Percentiles rank a stretch among this genome's conserved stretches.
These are phyloP conservation scores for Gastrophysa polygoni DNA, from an alignment of 2,888 invertebrate species.

Conservation along the genomic window DNA sequence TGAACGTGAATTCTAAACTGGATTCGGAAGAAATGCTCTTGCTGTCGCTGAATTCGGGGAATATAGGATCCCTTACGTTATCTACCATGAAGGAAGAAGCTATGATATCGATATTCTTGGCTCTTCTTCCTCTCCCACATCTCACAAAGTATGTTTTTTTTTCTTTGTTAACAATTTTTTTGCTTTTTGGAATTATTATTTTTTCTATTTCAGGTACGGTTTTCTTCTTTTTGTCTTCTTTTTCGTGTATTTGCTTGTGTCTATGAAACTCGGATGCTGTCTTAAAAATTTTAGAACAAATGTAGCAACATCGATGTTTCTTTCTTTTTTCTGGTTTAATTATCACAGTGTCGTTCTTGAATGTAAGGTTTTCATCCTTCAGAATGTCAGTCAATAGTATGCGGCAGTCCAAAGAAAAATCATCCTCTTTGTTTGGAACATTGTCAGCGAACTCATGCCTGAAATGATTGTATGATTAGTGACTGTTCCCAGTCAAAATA, in stretches of 20 bases:
- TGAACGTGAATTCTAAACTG: background rate
- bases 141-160: no score
- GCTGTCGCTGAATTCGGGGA: no score
- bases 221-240: no score
- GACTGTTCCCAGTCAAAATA: background rate
- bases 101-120: no score
- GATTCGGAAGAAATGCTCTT: background rate
- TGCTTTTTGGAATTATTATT: no score
- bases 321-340: conserved; percentile 5
- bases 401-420: background rate
- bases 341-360: conserved; percentile 6
- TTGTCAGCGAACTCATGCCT: background rate
- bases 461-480: background rate
- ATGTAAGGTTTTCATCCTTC: conserved; percentile 3
- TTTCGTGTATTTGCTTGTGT: conserved; percentile 5
- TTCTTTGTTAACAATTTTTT: no score
- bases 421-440: background rate
- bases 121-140: no score
- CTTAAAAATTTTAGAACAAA: conserved; percentile 14
- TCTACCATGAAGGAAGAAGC: no score
- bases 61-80: no score
- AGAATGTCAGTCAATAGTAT: background rate
- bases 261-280: background rate
- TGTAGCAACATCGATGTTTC: conserved; percentile 13
- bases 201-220: no score